Conservation (phyloP, 2,113 vertebrate species). For the Crocuta crocuta region DNA sequence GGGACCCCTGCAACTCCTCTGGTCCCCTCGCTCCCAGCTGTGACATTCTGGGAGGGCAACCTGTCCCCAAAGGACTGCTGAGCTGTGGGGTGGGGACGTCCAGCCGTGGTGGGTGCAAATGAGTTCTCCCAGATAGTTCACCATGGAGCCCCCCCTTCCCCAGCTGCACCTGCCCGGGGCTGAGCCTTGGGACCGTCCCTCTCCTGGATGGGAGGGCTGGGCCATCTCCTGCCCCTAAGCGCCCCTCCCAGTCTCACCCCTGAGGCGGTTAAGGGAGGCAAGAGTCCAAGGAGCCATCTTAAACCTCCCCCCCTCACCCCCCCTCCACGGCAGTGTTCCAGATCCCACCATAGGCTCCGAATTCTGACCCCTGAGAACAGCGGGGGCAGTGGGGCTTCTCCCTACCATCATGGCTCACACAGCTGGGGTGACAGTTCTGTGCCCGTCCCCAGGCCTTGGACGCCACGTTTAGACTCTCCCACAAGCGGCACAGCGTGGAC, state of each 20-base stretch:
- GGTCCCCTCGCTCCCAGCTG: not conserved
- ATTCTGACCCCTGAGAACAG: not conserved
- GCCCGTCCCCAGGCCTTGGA: not conserved
- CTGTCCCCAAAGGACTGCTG: not conserved
- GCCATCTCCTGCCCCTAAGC: not conserved
- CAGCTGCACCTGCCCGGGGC: not conserved
- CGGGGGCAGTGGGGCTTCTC: not conserved
- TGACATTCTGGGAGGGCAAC: not conserved
- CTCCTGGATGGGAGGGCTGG: not conserved
- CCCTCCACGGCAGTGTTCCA: not conserved
- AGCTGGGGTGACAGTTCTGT: not conserved
- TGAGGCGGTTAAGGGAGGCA: fast-evolving
- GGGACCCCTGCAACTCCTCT: not conserved
- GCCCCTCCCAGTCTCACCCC: not conserved
- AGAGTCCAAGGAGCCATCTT: not conserved
- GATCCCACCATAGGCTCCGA: not conserved
- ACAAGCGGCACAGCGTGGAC: not conserved
- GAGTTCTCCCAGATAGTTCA: not conserved
- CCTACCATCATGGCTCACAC: not conserved
- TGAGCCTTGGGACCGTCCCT: not conserved
- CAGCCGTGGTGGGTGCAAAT: not conserved
- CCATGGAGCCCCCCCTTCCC: not conserved
- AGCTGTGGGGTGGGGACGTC: not conserved
- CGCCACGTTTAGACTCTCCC: not conserved
- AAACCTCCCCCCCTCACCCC: not conserved